Percentiles rank a stretch among this genome's conserved stretches.
Evolutionary conservation across 2,888 invertebrate species (phyloP).

Genomic region (Pristionchus mayeri): DNA sequence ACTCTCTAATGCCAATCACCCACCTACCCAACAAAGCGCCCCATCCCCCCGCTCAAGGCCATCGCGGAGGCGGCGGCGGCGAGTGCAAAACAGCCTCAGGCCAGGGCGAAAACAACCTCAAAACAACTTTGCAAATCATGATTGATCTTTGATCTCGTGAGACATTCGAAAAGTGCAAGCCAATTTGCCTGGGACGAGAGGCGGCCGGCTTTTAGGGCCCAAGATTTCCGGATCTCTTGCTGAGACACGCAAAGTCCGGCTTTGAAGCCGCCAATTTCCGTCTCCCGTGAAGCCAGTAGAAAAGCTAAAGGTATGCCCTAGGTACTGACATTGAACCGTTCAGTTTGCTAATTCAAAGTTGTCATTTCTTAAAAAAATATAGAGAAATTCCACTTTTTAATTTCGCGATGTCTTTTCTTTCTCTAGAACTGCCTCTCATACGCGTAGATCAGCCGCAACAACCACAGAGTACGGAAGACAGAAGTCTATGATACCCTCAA

Average conservation of each 20-base stretch:
- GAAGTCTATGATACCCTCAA: too few relatives aligned
- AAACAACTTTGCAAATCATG: neutral
- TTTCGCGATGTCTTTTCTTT: too few relatives aligned
- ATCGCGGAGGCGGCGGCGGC: neutral
- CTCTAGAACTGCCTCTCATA: too few relatives aligned
- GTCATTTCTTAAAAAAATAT: too few relatives aligned
- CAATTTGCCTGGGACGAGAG: neutral
- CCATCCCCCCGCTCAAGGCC: neutral
- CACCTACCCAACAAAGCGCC: neutral
- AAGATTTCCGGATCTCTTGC: neutral
- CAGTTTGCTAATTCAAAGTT: too few relatives aligned
- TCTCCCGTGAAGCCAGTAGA: too few relatives aligned
- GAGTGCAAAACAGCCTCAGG: neutral
- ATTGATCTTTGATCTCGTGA: neutral
- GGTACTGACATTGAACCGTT: too few relatives aligned
- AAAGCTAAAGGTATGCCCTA: too few relatives aligned
- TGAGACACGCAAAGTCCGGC: neutral
- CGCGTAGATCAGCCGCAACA: too few relatives aligned
- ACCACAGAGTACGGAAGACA: too few relatives aligned
- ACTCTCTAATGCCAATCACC: neutral
- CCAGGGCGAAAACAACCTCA: neutral
- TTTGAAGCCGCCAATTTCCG: too few relatives aligned
- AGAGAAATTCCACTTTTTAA: too few relatives aligned
- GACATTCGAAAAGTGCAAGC: constrained; percentile 3
- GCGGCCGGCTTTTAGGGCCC: neutral